Evolutionary conservation across 2,888 invertebrate genomes (phyloP).

Genomic region (Eumacrocentrus americanus): DNA sequence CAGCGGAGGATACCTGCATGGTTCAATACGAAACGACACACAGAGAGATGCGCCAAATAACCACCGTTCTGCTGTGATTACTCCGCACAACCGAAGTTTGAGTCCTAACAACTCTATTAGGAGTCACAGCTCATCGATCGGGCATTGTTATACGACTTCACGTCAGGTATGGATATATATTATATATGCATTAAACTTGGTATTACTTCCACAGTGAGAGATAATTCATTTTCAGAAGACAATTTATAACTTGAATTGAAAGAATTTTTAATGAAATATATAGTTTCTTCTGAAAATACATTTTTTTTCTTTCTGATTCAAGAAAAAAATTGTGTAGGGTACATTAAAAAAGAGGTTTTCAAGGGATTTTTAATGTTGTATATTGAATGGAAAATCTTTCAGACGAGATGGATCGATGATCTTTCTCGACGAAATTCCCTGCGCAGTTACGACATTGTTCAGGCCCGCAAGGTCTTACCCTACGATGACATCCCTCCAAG

Average conservation of each 20-base stretch:
- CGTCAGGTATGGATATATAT: slow-evolving; percentile 45
- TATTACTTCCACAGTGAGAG: too few relatives aligned
- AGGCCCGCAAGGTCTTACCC: slow-evolving; percentile 52
- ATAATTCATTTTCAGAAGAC: background rate
- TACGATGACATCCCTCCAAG: slow-evolving; percentile 54
- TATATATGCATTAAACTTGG: too few relatives aligned
- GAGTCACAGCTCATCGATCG: slow-evolving; percentile 58
- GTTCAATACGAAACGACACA: slow-evolving; percentile 75
- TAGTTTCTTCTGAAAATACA: too few relatives aligned
- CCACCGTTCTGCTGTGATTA: slow-evolving; percentile 63
- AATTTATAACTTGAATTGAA: too few relatives aligned
- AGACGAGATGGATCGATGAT: slow-evolving; percentile 64
- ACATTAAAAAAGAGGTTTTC: too few relatives aligned
- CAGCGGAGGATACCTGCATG: slow-evolving; percentile 52
- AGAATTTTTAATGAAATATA: too few relatives aligned
- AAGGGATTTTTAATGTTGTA: too few relatives aligned
- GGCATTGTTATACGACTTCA: slow-evolving; percentile 50
- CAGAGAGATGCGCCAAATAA: slow-evolving; percentile 75
- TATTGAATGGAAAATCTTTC: slow-evolving; percentile 5
- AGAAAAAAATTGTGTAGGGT: too few relatives aligned
- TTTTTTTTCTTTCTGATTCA: too few relatives aligned
- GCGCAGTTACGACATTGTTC: slow-evolving; percentile 60
- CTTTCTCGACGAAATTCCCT: slow-evolving; percentile 65
- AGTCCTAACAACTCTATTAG: slow-evolving; percentile 77
- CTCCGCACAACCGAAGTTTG: slow-evolving; percentile 65